Evolutionary conservation across 92 coral and sea anemone genomes (phyloP).

Genomic region (Umimayanthus kanabou): DNA sequence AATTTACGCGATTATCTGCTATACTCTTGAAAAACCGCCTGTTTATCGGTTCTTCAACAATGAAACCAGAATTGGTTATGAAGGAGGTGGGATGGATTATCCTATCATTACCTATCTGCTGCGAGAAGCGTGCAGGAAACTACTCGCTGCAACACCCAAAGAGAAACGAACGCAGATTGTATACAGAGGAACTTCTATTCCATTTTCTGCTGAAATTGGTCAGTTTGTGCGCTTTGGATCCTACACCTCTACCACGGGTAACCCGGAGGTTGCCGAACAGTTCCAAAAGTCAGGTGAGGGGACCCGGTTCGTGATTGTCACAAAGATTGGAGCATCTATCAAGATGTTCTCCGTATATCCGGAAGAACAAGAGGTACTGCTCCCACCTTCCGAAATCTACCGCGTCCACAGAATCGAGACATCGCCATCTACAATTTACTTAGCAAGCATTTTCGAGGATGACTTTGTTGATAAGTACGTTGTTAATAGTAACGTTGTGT

Average conservation of each 20-base stretch:
- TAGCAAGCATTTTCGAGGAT: conserved; percentile 65
- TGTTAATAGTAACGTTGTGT: conserved; percentile 53
- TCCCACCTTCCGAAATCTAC: conserved; percentile 70
- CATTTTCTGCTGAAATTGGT: conserved; percentile 64
- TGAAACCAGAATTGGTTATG: conserved; percentile 67
- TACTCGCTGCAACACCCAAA: conserved; percentile 65
- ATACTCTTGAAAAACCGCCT: conserved; percentile 72
- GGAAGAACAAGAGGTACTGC: conserved; percentile 69
- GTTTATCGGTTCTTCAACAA: conserved; percentile 72
- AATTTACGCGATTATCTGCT: conserved; percentile 64
- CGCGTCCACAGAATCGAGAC: conserved; percentile 60
- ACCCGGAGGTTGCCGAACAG: conserved; percentile 54
- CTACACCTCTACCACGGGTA: conserved; percentile 71
- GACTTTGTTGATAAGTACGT: conserved; percentile 67
- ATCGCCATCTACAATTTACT: conserved; percentile 46
- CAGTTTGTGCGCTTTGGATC: conserved; percentile 73
- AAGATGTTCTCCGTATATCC: conserved; percentile 67
- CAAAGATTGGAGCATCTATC: conserved; percentile 70
- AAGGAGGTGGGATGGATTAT: conserved; percentile 80
- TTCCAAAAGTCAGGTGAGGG: conserved; percentile 53
- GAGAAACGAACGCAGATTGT: conserved; percentile 66
- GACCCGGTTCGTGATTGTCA: conserved; percentile 70
- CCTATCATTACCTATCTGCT: conserved; percentile 73
- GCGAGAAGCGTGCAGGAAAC: conserved; percentile 75
- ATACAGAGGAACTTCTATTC: conserved; percentile 60